These are phyloP conservation scores for Leuciscus idus DNA, from an alignment of 2,113 vertebrate species.

Conservation along the genomic window DNA sequence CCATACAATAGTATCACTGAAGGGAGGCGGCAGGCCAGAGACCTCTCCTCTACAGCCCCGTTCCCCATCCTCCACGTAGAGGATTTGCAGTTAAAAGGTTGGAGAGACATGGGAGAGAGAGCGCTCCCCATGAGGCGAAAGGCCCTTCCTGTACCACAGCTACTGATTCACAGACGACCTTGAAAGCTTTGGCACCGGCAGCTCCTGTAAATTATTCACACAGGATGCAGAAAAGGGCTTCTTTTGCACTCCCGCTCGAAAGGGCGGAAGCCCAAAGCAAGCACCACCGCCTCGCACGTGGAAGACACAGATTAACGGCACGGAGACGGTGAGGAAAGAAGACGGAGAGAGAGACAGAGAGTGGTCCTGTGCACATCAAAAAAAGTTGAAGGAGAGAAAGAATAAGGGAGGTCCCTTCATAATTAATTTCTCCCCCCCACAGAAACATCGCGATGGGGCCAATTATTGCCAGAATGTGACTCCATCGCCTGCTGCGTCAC, in stretches of 20 bases:
- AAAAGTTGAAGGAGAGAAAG: conserved; percentile 10
- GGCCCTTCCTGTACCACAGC: conserved; percentile 38
- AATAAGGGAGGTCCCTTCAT: conserved; percentile 52
- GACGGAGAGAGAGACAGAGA: not conserved
- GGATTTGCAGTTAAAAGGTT: conserved; percentile 52
- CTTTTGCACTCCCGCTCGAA: conserved; percentile 28
- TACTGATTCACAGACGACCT: conserved; percentile 52
- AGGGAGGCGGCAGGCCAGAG: conserved; percentile 18
- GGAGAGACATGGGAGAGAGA: conserved; percentile 37
- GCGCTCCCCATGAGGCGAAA: conserved; percentile 7
- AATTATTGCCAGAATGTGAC: conserved; percentile 57
- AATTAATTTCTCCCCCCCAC: conserved; percentile 58
- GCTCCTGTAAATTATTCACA: conserved; percentile 63
- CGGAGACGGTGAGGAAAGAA: not conserved
- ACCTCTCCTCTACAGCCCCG: conserved; percentile 5
- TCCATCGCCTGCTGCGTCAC: conserved; percentile 49
- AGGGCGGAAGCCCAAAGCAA: conserved; percentile 44
- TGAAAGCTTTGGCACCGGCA: conserved; percentile 56
- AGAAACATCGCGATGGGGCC: conserved; percentile 53
- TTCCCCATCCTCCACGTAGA: conserved; percentile 13
- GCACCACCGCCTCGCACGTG: not conserved
- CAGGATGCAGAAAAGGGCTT: conserved; percentile 45
- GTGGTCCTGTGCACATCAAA: conserved; percentile 24
- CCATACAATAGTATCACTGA: conserved; percentile 27
- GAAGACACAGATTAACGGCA: conserved; percentile 21